Conservation (phyloP, 2,113 vertebrate genomes). For the Falco punctatus region DNA sequence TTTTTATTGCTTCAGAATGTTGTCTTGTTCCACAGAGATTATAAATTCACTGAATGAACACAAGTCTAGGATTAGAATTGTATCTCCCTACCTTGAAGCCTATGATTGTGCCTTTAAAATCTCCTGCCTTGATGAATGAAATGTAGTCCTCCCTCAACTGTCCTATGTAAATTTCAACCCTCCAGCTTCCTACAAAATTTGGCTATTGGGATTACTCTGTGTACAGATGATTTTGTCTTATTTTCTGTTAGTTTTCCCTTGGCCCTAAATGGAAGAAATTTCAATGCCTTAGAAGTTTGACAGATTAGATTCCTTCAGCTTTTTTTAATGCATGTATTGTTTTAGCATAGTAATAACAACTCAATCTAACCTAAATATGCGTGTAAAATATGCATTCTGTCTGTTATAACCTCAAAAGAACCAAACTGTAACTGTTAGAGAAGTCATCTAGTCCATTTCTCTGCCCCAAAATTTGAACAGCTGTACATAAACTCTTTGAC, state of each 20-base stretch:
- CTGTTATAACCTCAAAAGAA: not conserved
- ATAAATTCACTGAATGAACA: not conserved
- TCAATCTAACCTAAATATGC: not conserved
- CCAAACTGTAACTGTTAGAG: not conserved
- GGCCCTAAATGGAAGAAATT: not conserved
- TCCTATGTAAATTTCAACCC: not conserved
- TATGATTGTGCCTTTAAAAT: not conserved
- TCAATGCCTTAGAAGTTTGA: not conserved
- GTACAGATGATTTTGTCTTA: not conserved
- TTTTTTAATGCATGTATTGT: not conserved
- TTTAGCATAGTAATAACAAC: not conserved
- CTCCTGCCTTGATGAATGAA: not conserved
- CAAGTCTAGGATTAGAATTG: not conserved
- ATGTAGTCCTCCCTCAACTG: not conserved
- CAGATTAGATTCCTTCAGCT: not conserved
- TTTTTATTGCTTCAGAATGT: not conserved
- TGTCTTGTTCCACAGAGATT: not conserved
- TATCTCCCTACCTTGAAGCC: not conserved
- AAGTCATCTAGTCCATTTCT: not conserved
- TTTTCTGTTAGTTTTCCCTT: not conserved
- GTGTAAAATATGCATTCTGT: not conserved
- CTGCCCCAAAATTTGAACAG: not conserved
- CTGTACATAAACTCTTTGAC: not conserved
- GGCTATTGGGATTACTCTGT: not conserved
- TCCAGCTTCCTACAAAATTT: not conserved